These are phyloP conservation scores for Dicranocentrus wangi DNA, from an alignment of 2,888 invertebrate genomes.

Conservation along the genomic window DNA sequence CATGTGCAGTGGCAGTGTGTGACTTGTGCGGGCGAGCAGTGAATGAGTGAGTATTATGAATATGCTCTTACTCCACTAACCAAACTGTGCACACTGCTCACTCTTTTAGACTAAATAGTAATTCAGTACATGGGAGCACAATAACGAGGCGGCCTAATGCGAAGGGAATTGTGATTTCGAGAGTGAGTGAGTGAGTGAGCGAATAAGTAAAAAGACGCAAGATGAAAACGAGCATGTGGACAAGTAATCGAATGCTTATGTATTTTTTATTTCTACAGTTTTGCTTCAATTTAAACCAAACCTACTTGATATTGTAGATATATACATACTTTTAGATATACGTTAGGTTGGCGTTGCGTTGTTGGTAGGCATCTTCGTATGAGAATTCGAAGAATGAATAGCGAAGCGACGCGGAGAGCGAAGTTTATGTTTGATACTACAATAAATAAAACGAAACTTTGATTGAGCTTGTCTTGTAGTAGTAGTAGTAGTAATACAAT, in stretches of 20 bases:
- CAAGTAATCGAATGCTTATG: constrained; percentile 40
- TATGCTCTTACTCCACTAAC: background rate
- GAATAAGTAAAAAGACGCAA: constrained; percentile 44
- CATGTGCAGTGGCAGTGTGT: constrained; percentile 1
- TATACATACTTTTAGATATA: no score
- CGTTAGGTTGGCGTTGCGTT: no score
- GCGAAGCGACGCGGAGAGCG: no score
- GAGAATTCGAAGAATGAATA: no score
- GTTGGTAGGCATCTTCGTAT: no score
- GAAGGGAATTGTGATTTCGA: constrained; percentile 39
- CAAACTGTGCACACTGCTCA: no score
- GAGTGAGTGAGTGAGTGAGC: constrained; percentile 30
- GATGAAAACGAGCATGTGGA: constrained; percentile 40
- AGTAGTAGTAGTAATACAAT: background rate
- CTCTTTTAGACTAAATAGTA: no score
- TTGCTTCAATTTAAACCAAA: constrained; percentile 32
- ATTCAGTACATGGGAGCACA: constrained; percentile 10
- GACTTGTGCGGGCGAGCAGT: background rate
- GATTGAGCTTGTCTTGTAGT: background rate
- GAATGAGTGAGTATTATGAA: constrained; percentile 1
- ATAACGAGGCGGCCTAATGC: constrained; percentile 21
- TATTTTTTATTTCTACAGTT: constrained; percentile 49
- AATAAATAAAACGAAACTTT: no score
- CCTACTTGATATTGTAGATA: no score
- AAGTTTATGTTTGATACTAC: no score